Conservation (phyloP, 2,797 vertebrate species). For the Alectoris magna region DNA sequence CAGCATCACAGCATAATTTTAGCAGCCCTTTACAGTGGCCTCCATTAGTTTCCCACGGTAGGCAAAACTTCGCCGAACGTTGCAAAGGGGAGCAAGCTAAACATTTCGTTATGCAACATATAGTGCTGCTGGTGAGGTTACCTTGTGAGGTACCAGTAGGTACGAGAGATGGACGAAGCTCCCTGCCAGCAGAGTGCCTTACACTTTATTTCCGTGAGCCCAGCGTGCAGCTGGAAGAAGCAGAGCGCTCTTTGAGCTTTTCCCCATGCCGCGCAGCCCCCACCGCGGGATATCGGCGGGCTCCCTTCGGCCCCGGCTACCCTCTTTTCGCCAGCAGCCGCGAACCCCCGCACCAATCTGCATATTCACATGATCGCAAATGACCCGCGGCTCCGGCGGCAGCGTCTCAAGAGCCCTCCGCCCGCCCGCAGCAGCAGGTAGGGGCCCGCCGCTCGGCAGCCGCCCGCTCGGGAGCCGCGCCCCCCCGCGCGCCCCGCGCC, state of each 20-base stretch:
- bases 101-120: background rate
- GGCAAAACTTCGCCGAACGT: background rate
- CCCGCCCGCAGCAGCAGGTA: constrained; percentile 16
- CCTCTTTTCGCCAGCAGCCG: background rate
- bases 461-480: background rate
- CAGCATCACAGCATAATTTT: background rate
- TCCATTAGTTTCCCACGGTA: background rate
- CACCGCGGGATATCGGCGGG: background rate
- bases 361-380: background rate
- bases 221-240: background rate
- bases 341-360: background rate
- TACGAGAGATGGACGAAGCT: background rate
- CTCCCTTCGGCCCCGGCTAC: background rate
- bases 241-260: background rate
- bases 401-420: background rate
- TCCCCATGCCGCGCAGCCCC: background rate
- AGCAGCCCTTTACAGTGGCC: background rate
- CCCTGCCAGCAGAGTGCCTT: background rate
- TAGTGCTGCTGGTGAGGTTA: background rate
- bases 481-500: background rate
- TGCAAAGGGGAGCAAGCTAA: background rate
- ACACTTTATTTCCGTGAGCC: background rate
- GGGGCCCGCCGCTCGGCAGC: background rate
- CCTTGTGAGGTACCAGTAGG: fast-evolving
- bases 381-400: background rate